Evolutionary conservation across 1,140 invertebrate genomes (phyloP).

Genomic region (Babylonia areolata): DNA sequence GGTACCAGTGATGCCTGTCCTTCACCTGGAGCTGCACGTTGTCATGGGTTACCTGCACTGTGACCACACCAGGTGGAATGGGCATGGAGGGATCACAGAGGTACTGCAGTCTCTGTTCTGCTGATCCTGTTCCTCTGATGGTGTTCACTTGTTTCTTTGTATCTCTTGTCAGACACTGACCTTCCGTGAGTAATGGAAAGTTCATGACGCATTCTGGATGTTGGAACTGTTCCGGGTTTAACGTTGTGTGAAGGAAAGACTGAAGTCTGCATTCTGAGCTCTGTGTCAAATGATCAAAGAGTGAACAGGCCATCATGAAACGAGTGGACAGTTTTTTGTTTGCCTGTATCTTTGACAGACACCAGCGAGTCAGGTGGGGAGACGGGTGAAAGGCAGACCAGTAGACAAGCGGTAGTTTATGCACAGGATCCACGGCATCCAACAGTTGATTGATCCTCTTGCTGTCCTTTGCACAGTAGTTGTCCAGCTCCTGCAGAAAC

Average conservation of each 20-base stretch:
- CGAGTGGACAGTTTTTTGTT: background rate
- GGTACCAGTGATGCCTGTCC: slow-evolving; percentile 3
- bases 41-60: background rate
- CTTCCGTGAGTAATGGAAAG: background rate
- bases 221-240: background rate
- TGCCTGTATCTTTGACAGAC: background rate
- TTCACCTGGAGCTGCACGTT: background rate
- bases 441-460: background rate
- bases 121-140: no score
- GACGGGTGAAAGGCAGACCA: slow-evolving; percentile 4
- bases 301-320: background rate
- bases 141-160: no score
- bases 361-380: background rate
- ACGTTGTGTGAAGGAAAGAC: background rate
- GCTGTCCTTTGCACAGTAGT: background rate
- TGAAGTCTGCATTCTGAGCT: background rate
- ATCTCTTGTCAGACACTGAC: no score
- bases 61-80: background rate
- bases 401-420: slow-evolving; percentile 16
- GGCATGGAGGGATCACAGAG: background rate
- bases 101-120: background rate
- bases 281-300: background rate
- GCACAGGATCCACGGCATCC: background rate
- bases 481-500: no score
- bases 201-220: background rate